Percentiles rank a stretch among this genome's conserved stretches.
phyloP scores from a whole-genome alignment of 1,140 invertebrate species.

The Helicoverpa zea region DNA sequence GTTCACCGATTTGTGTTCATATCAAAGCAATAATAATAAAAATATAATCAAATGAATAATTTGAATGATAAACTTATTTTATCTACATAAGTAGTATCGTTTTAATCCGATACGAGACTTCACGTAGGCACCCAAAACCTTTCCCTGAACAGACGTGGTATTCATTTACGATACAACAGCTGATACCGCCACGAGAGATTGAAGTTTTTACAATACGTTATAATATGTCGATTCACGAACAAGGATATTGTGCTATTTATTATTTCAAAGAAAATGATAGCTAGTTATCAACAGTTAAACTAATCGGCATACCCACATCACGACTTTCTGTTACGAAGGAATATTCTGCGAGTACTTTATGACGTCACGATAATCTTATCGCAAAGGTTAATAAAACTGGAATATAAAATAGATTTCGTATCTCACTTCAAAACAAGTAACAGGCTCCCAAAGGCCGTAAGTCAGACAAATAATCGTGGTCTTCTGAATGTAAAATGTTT shows the following conservation, averaged over 20 bases:
- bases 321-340: neutral
- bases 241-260: slow-evolving; percentile 32
- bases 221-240: slow-evolving; percentile 16
- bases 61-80: neutral
- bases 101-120: neutral
- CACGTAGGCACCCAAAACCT: neutral
- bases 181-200: too few relatives aligned
- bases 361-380: neutral
- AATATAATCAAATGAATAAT: neutral
- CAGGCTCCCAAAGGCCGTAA: neutral
- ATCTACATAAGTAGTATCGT: neutral
- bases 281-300: slow-evolving; percentile 10
- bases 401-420: neutral
- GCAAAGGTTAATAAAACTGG: neutral
- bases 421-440: neutral
- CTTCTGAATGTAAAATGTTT: neutral
- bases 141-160: neutral
- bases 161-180: too few relatives aligned
- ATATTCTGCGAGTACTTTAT: neutral
- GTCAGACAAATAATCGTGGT: neutral
- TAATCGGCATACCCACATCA: slow-evolving; percentile 17
- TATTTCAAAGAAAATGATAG: slow-evolving; percentile 34
- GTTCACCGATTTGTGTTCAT: neutral
- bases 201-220: slow-evolving; percentile 15
- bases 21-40: neutral